Evolutionary conservation across 2,113 vertebrate genomes (phyloP).

Genomic region (Hippocampus abdominalis): DNA sequence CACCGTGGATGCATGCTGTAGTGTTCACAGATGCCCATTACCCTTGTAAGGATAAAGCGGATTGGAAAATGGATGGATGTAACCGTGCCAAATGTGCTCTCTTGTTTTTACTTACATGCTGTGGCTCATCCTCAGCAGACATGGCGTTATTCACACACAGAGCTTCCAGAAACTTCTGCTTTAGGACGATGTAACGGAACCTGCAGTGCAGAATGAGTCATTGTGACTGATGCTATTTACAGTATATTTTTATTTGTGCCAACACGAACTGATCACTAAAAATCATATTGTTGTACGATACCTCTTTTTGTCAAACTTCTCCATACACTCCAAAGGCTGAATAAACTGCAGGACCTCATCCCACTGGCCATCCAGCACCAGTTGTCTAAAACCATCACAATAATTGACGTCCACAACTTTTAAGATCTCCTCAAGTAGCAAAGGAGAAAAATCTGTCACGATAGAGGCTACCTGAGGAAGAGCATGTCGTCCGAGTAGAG

Average conservation of each 20-base stretch:
- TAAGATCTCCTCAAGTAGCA: background rate
- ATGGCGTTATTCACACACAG: slow-evolving; percentile 97
- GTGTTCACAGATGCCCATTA: slow-evolving; percentile 25
- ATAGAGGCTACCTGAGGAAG: slow-evolving; percentile 82
- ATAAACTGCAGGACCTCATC: slow-evolving; percentile 98
- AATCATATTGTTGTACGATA: slow-evolving; percentile 33
- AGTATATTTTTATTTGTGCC: background rate
- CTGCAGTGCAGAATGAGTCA: slow-evolving; percentile 59
- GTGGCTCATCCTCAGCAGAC: slow-evolving; percentile 91
- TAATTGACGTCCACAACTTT: background rate
- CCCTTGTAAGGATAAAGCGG: no score
- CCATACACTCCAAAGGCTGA: slow-evolving; percentile 95
- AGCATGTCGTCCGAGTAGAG: slow-evolving; percentile 99
- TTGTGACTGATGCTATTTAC: background rate
- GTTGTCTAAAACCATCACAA: slow-evolving; percentile 75
- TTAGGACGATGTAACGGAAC: slow-evolving; percentile 93
- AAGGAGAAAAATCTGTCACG: background rate
- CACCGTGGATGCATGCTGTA: background rate
- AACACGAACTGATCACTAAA: background rate
- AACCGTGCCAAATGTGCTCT: background rate
- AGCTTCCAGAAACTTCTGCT: slow-evolving; percentile 97
- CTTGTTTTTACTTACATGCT: slow-evolving; percentile 80
- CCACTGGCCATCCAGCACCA: slow-evolving; percentile 97
- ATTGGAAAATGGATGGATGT: no score
- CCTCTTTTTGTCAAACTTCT: slow-evolving; percentile 98